phyloP scores from a whole-genome alignment of 30 jellyfish, hydroid and myxozoan genomes.

The Aurelia sp. region DNA sequence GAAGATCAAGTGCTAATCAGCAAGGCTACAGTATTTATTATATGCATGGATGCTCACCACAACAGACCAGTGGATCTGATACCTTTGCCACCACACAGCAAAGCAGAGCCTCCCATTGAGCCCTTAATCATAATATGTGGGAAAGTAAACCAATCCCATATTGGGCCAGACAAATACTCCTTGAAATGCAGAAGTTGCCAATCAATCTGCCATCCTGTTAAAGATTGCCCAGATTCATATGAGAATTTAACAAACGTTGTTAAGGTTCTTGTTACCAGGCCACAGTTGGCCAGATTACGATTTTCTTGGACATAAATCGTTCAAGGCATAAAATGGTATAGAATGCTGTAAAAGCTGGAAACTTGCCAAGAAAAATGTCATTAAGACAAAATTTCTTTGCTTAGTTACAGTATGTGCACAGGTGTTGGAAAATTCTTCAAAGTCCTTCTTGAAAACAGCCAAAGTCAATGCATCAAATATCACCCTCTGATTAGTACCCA shows the following conservation, averaged over 20 bases:
- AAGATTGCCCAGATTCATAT: constrained; percentile 40
- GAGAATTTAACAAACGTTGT: constrained; percentile 24
- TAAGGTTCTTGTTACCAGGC: too few species aligned
- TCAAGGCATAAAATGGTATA: too few species aligned
- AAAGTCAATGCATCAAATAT: too few species aligned
- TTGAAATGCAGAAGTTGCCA: constrained; percentile 40
- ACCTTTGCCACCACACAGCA: constrained; percentile 6
- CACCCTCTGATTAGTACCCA: too few species aligned
- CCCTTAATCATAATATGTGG: not conserved
- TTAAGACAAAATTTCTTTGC: too few species aligned
- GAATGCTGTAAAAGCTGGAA: too few species aligned
- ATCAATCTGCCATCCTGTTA: constrained; percentile 29
- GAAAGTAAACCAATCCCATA: constrained; percentile 19
- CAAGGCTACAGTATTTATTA: not conserved
- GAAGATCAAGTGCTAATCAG: constrained; percentile 1
- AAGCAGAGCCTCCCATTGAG: not conserved
- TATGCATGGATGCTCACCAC: constrained; percentile 3
- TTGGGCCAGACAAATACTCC: constrained; percentile 17
- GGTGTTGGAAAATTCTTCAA: too few species aligned
- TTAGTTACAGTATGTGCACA: too few species aligned
- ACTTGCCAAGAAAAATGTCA: too few species aligned
- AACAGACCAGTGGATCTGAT: not conserved
- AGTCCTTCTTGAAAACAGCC: too few species aligned
- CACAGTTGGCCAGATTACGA: too few species aligned
- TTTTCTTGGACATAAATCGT: too few species aligned